phyloP scores from a whole-genome alignment of 2,113 vertebrate species.

The Brachypodius melanocephalos region DNA sequence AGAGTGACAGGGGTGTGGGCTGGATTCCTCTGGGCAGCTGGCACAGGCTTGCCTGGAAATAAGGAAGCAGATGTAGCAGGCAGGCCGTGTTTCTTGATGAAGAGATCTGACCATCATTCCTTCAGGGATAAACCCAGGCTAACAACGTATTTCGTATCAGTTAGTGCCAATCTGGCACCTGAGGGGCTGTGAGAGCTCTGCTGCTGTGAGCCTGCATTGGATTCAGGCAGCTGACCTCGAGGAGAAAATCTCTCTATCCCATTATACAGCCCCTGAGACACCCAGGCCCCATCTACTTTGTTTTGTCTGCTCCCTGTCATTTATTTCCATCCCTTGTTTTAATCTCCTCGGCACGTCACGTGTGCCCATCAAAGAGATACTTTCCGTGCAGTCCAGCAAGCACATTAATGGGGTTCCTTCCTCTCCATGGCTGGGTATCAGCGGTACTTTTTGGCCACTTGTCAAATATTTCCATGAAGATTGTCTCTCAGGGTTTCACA shows the following conservation, averaged over 20 bases:
- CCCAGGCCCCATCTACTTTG: not conserved
- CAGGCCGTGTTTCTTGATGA: not conserved
- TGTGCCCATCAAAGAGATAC: not conserved
- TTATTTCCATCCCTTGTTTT: slow-evolving; percentile 9
- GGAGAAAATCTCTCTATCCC: not conserved
- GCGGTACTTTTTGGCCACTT: not conserved
- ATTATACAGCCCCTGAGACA: not conserved
- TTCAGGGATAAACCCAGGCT: not conserved
- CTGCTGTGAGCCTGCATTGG: rapidly evolving
- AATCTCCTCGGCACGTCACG: not conserved
- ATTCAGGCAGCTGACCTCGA: not conserved
- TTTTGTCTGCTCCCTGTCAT: not conserved
- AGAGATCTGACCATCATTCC: not conserved
- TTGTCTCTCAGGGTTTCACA: not conserved
- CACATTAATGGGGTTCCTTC: not conserved
- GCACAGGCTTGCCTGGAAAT: not conserved
- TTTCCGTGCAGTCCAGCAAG: not conserved
- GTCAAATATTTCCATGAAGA: not conserved
- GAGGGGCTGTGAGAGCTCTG: not conserved
- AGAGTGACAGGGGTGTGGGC: not conserved
- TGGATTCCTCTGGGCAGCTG: not conserved
- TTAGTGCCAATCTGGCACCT: not conserved
- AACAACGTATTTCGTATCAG: not conserved
- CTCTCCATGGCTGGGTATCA: rapidly evolving
- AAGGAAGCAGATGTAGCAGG: not conserved